Percentiles rank a stretch among this genome's conserved stretches.
phyloP scores from a whole-genome alignment of 2,113 vertebrate genomes.

The Oreochromis spilurus region DNA sequence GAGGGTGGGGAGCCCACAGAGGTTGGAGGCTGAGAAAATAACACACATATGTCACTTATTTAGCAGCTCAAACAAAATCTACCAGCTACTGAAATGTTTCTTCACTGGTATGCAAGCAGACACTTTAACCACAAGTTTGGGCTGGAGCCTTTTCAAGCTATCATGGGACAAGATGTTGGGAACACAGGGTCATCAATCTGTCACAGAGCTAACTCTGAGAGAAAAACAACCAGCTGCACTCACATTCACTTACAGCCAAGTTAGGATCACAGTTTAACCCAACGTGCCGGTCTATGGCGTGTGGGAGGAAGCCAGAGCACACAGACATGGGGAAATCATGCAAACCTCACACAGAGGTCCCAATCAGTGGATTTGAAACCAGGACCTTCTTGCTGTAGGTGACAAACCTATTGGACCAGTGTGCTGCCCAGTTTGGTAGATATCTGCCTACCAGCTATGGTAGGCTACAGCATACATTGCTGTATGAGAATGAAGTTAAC shows the following conservation, averaged over 20 bases:
- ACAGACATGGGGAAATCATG: neutral
- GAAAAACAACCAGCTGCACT: neutral
- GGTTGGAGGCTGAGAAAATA: neutral
- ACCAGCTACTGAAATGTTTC: neutral
- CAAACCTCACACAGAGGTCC: neutral
- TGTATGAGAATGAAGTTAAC: neutral
- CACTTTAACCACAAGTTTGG: neutral
- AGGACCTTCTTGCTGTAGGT: neutral
- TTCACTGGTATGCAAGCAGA: neutral
- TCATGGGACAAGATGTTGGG: neutral
- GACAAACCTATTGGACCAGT: neutral
- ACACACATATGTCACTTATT: neutral
- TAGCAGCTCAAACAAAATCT: neutral
- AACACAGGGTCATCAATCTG: neutral
- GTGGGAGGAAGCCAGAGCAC: neutral
- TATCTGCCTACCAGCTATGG: neutral
- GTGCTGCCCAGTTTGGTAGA: neutral
- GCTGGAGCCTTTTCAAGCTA: neutral
- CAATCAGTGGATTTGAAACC: neutral
- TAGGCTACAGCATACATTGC: neutral
- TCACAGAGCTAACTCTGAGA: neutral
- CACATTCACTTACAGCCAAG: neutral
- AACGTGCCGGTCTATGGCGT: neutral
- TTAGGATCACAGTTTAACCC: neutral
- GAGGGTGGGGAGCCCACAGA: constrained; percentile 16